phyloP scores from a whole-genome alignment of 2,888 invertebrate species.

The Masnerella sp. region DNA sequence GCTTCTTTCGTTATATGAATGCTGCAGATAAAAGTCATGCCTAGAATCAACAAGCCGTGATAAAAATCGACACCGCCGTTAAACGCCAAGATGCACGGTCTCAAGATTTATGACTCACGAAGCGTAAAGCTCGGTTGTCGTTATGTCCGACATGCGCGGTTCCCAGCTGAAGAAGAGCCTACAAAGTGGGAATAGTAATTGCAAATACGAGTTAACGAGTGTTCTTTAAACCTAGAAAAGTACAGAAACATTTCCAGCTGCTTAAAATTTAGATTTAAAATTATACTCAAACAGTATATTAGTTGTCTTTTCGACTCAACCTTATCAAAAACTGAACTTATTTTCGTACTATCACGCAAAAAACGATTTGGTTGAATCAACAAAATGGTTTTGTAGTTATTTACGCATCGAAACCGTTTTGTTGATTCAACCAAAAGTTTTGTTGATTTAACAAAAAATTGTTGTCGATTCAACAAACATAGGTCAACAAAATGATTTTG shows the following conservation, averaged over 20 bases:
- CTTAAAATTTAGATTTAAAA: too few species aligned
- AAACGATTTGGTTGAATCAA: too few species aligned
- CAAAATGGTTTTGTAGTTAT: too few species aligned
- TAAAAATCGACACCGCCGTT: conserved; percentile 55
- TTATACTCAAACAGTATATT: too few species aligned
- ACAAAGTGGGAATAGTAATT: conserved; percentile 41
- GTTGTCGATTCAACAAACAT: too few species aligned
- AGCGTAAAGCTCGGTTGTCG: conserved; percentile 42
- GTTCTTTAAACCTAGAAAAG: conserved; percentile 14
- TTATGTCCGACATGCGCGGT: conserved; percentile 44
- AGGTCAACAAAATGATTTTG: too few species aligned
- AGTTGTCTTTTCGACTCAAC: too few species aligned
- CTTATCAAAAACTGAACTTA: too few species aligned
- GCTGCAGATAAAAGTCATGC: conserved; percentile 45
- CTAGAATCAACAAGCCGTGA: conserved; percentile 47
- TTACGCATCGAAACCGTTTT: too few species aligned
- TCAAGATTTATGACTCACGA: conserved; percentile 48
- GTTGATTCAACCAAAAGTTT: too few species aligned
- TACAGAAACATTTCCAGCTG: neutral
- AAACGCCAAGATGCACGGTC: conserved; percentile 38
- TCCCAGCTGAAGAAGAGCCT: conserved; percentile 10
- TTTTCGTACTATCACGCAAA: too few species aligned
- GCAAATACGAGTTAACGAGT: conserved; percentile 16
- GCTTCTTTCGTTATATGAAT: conserved; percentile 29
- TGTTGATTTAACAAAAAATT: too few species aligned